Base-by-base conservation (phyloP, 2,797 vertebrate genomes). In the Lates japonicus region DNA sequence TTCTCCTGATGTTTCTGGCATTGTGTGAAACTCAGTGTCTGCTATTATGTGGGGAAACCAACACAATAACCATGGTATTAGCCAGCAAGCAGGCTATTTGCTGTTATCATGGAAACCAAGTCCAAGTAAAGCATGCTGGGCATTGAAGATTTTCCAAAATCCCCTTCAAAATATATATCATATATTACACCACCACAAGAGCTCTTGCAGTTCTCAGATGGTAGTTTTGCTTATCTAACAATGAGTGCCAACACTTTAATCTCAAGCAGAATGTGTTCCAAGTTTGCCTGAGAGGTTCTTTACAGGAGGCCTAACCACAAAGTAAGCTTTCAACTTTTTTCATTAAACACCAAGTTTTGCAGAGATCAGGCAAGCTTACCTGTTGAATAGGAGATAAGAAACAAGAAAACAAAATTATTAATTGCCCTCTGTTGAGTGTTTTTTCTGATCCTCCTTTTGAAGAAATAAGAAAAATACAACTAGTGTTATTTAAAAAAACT, bases 221-320 rank as follows among this genome's bases (percentile, higher is more conserved):
- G 37, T 46, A 49, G 25, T 41, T 74, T 60, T 66, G 52, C 58
- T 82, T 61, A 70, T 75, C 72, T 59, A 33, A 63, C 46, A 80
- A 65, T 66, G 55, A 65, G 51, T 61, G 73, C 54, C 60, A 82
- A 57, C 46, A 29, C 70, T 78, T 75, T 37, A 69, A 68, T 81
- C 58, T 65, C 37, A 8, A 49, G 57, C 51, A 70, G 31, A 82
- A 46, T 20, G 42, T 74, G 37, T 52, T 66, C 35, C 39, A 55
- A 29, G 44, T 71, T 51, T 73, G 17, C 60, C 35, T 57, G 8
- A 63, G 57, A 70, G 74, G 31, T 67, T 80, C 60, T 62, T 66
- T 37, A 58, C 57, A 74, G 35, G 37, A 54, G 16, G 16, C 39
- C 61, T 69, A 10, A 1, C 39, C n/a, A 76, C 22, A 82, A 78